Evolutionary conservation across 2,113 vertebrate genomes (phyloP).

Genomic region (Lophius piscatorius): DNA sequence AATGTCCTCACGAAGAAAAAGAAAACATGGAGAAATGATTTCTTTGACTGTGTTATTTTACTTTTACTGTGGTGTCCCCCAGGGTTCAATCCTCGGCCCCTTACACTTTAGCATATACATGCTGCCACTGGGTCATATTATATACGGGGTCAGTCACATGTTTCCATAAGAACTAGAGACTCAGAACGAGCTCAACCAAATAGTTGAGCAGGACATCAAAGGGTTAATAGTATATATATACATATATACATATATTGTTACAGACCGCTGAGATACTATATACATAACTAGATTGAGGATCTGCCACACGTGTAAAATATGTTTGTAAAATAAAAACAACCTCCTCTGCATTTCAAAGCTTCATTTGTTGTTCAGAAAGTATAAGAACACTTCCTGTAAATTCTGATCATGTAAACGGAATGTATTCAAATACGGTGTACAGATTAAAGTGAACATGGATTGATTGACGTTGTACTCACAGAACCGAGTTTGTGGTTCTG

Average conservation of each 20-base stretch:
- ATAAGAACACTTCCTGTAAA: constrained; percentile 17
- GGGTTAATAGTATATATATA: too few species aligned
- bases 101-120: too few species aligned
- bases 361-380: constrained; percentile 11
- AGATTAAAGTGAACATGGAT: constrained; percentile 56
- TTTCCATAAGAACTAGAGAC: too few species aligned
- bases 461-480: constrained; percentile 31
- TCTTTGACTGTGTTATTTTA: too few species aligned
- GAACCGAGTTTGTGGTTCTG: constrained; percentile 56
- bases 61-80: too few species aligned
- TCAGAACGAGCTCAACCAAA: too few species aligned
- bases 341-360: constrained; percentile 37
- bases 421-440: constrained; percentile 37
- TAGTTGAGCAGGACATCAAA: too few species aligned
- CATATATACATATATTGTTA: constrained; percentile 20
- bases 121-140: too few species aligned
- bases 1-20: too few species aligned
- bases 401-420: constrained; percentile 43
- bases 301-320: constrained; percentile 40
- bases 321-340: constrained; percentile 45
- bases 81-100: too few species aligned
- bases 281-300: constrained; percentile 21
- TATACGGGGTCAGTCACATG: too few species aligned
- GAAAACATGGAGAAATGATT: too few species aligned
- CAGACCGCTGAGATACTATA: constrained; percentile 4